Base-by-base conservation (phyloP, 1,140 invertebrate species). In the Hesperophylax magnus region DNA sequence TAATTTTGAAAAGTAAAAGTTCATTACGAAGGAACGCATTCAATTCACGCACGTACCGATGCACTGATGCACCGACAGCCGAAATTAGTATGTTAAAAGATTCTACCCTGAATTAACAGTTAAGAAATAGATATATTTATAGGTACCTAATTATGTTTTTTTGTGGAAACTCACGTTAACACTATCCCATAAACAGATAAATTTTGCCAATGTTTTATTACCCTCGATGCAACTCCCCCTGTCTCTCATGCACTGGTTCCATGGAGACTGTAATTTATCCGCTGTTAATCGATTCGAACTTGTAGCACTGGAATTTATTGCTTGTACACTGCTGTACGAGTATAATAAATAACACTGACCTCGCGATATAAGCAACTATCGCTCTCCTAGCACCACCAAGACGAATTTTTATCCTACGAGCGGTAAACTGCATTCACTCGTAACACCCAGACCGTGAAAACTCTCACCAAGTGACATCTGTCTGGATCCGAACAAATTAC, bases 251-350 rank as follows among this genome's bases (percentile, higher is more conserved):
- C 58, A 22, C 31, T 27, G 63, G 20, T 34, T 67, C 63, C 24
- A 27, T 67, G 27, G 63, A 27, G 63, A 67, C 63, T 15, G 17
- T 17, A 14, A 67, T 27, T 34, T 27, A 27, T 27, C 27, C 22
- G 56, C 72, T 75, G 24, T 75, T 75, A 75, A 75, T 75, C 72
- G 20, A 58, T 27, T 75, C 20, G 72, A 75, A 75, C 72, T 27
- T 75, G 47, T 34, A 11, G 17, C 53, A n/a, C 3, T 11, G 20
- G 11, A 8, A 18, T 17, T 72, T 67, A n/a, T n/a, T 7, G 17
- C n/a, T 7, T 18, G 18, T 27, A 9, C 7, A 20, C 8, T 63
- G 58, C 18, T 34, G 58, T n/a, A n/a, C n/a, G n/a, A n/a, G n/a
- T 39, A 18, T 18, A 18, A 11, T n/a, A 18, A 77, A 34, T 61